Evolutionary conservation across 2,113 vertebrate species (phyloP), one percentile per base, ranked within the genome.

Genomic region (Polypterus bichir): DNA sequence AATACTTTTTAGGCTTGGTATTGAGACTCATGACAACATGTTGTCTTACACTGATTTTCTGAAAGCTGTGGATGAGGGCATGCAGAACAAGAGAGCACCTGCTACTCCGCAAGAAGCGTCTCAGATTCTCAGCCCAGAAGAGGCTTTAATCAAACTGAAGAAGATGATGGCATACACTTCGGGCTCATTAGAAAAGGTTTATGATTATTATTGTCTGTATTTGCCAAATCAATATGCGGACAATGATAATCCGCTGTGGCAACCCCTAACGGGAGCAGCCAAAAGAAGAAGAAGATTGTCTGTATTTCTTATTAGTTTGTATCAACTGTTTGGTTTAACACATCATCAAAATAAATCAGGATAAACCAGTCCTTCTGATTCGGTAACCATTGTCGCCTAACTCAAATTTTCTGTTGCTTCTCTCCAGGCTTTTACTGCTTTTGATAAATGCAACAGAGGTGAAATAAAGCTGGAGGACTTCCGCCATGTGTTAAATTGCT

Each of bases 41-140:
- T 60, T 86, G 59, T 76, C 75, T 48, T 77, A 76, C 70, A 73
- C 73, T 59, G 84, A 85, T 66, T 87, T 88, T 66, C 60, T 87
- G 71, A 79, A 70, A 73, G 71, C 66, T 0, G 61, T 73, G 69
- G 78, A 77, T 56, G 69, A 59, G 52, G 68, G 70, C 61, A 67
- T 63, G 66, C 53, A 66, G 1, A 48, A 70, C 44, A 67, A 69
- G 49, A 70, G 70, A 44, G 61, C 69, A 4, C 70, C 76, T 3
- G 48, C 70, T 53, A 8, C 27, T 2, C 6, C 9, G 44, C 71
- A 68, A 0, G 46, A 80, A 76, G 76, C 58, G n/a, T 74, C 80
- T 61, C 59, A 77, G 5, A 46, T 2, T 0, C 75, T 85, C 61
- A 65, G 49, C 47, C 76, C 69, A 1, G 73, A 73, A 4, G 70